Percentiles rank a stretch among this genome's conserved stretches.
Evolutionary conservation across 2,113 vertebrate genomes (phyloP).

Genomic region (Toxotes chatareus): DNA sequence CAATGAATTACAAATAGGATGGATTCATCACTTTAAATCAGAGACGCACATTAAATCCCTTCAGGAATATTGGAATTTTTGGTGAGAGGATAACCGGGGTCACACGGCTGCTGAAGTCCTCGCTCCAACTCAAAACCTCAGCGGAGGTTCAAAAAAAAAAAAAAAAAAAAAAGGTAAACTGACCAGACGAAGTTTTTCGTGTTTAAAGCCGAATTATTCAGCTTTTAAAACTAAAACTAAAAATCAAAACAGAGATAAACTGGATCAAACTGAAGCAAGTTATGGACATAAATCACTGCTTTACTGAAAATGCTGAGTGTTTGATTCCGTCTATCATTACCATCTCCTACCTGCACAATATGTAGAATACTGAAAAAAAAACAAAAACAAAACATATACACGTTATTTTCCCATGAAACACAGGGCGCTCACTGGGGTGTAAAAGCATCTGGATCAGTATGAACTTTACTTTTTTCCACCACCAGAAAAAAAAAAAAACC

Average conservation of each 20-base stretch:
- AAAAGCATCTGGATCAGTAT: not conserved
- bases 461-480: not conserved
- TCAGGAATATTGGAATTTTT: conserved; percentile 25
- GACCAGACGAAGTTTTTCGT: not conserved
- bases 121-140: conserved; percentile 1
- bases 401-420: too few relatives aligned
- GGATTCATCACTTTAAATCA: not conserved
- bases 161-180: not conserved
- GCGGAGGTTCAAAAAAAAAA: not conserved
- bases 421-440: too few relatives aligned
- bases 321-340: not conserved
- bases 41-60: conserved; percentile 12
- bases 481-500: not conserved
- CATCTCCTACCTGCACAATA: too few relatives aligned
- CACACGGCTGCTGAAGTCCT: conserved; percentile 5
- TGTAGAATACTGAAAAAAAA: too few relatives aligned
- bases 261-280: too few relatives aligned
- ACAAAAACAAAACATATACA: too few relatives aligned
- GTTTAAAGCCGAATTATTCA: too few relatives aligned
- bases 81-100: conserved; percentile 20
- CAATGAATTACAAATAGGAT: not conserved
- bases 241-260: not conserved
- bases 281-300: not conserved
- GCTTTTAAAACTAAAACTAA: not conserved
- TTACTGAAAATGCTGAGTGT: too few relatives aligned